These are phyloP conservation scores for Prosapia bicincta DNA, from an alignment of 2,888 invertebrate species.

Conservation along the genomic window DNA sequence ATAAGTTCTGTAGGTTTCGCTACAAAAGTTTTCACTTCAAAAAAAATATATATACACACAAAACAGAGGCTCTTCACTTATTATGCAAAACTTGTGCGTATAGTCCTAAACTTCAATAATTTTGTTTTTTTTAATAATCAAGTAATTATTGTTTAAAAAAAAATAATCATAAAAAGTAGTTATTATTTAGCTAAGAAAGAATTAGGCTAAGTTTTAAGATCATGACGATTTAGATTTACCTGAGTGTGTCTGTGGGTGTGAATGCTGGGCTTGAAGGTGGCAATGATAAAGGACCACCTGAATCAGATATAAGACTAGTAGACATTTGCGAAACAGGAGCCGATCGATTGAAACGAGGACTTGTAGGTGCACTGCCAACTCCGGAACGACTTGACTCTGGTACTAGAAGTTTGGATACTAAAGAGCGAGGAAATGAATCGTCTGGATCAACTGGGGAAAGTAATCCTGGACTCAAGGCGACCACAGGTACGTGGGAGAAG, in stretches of 20 bases:
- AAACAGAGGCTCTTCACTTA: too few relatives aligned
- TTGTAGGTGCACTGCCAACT: conserved; percentile 51
- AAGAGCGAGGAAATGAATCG: conserved; percentile 62
- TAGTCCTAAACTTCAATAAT: too few relatives aligned
- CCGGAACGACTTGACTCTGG: conserved; percentile 51
- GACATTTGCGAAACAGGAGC: conserved; percentile 39
- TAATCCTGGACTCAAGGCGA: conserved; percentile 80
- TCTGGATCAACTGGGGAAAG: conserved; percentile 64
- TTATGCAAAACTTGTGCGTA: too few relatives aligned
- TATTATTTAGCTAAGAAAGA: neutral
- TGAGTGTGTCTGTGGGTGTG: conserved; percentile 31
- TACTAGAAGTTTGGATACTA: conserved; percentile 61
- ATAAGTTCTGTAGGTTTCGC: too few relatives aligned
- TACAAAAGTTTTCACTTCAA: too few relatives aligned
- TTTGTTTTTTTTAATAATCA: too few relatives aligned
- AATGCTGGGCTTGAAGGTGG: conserved; percentile 36
- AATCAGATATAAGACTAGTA: conserved; percentile 35
- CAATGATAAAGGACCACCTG: conserved; percentile 33
- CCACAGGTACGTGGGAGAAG: conserved; percentile 92
- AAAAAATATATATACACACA: too few relatives aligned
- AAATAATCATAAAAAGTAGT: neutral
- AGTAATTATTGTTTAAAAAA: too few relatives aligned
- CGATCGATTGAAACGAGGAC: conserved; percentile 45
- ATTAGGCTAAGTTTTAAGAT: neutral
- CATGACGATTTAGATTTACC: conserved; percentile 10